Conservation (phyloP, 1,140 invertebrate species). For the Neodiprion lecontei region DNA sequence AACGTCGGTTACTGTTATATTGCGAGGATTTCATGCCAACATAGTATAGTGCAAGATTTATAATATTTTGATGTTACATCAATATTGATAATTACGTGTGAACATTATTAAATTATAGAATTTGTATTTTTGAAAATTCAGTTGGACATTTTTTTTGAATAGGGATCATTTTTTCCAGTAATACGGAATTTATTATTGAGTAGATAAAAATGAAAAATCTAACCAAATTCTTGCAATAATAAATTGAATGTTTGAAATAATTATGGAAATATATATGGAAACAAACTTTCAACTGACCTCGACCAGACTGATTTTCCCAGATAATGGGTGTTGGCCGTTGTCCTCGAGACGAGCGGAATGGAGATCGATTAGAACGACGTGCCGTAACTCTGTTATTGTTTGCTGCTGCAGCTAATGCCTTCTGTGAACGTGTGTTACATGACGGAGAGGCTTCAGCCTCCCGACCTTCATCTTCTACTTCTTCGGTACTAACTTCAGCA, state of each 20-base stretch:
- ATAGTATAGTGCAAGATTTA: too few relatives aligned
- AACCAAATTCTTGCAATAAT: too few relatives aligned
- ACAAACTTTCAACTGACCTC: conserved; percentile 33
- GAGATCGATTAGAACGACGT: conserved; percentile 38
- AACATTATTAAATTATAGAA: too few relatives aligned
- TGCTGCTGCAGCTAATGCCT: conserved; percentile 32
- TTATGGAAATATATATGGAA: background rate
- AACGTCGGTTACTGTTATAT: too few relatives aligned
- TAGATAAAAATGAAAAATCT: too few relatives aligned
- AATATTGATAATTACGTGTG: too few relatives aligned
- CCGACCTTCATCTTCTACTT: conserved; percentile 65
- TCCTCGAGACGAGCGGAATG: conserved; percentile 41
- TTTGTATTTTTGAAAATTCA: too few relatives aligned
- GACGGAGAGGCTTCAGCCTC: conserved; percentile 67
- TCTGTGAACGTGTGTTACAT: conserved; percentile 50
- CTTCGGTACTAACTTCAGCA: conserved; percentile 65
- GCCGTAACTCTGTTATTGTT: conserved; percentile 38
- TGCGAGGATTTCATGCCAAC: too few relatives aligned
- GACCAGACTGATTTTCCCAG: conserved; percentile 44
- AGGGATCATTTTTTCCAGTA: too few relatives aligned
- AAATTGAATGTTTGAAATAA: too few relatives aligned
- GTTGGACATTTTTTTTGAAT: too few relatives aligned
- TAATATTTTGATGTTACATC: background rate
- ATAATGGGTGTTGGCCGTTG: conserved; percentile 57
- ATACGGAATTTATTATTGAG: too few relatives aligned